Percentiles rank a stretch among this genome's conserved stretches.
phyloP scores from a whole-genome alignment of 1,140 invertebrate species.

The Gryon sp. region DNA sequence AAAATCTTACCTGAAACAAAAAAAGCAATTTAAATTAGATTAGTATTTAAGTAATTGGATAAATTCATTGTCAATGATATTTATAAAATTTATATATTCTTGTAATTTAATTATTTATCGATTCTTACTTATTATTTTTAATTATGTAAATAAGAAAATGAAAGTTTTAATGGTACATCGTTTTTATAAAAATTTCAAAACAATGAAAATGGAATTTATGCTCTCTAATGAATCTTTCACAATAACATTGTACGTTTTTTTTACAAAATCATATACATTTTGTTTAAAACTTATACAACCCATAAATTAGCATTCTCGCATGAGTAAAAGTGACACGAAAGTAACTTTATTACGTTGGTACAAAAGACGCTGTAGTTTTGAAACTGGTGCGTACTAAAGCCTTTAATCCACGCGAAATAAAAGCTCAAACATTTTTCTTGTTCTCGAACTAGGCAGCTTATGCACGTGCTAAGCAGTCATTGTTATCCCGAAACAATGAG shows the following conservation, averaged over 20 bases:
- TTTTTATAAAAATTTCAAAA: too few species aligned
- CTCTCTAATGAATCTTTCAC: constrained; percentile 2
- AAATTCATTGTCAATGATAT: too few species aligned
- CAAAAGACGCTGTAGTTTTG: constrained; percentile 51
- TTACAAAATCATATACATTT: constrained; percentile 31
- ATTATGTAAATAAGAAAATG: too few species aligned
- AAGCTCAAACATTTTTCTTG: constrained; percentile 60
- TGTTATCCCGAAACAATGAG: constrained; percentile 60
- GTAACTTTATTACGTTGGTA: constrained; percentile 50
- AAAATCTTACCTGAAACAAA: too few species aligned
- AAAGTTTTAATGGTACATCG: too few species aligned
- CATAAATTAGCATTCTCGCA: constrained; percentile 54
- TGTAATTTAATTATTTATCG: too few species aligned
- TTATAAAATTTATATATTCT: too few species aligned
- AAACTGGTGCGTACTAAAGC: constrained; percentile 46
- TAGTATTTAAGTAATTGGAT: too few species aligned
- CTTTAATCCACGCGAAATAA: constrained; percentile 55
- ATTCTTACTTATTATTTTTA: too few species aligned
- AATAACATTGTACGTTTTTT: constrained; percentile 27
- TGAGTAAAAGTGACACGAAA: constrained; percentile 37
- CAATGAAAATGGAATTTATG: constrained; percentile 22
- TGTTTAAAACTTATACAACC: constrained; percentile 38
- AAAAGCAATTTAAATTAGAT: too few species aligned
- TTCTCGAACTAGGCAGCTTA: constrained; percentile 53
- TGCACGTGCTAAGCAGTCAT: constrained; percentile 56